A percentile compares a stretch with the other conserved stretches of the same genome.
Conservation (phyloP, 1,140 invertebrate species). For the Trichoplusia ni region DNA sequence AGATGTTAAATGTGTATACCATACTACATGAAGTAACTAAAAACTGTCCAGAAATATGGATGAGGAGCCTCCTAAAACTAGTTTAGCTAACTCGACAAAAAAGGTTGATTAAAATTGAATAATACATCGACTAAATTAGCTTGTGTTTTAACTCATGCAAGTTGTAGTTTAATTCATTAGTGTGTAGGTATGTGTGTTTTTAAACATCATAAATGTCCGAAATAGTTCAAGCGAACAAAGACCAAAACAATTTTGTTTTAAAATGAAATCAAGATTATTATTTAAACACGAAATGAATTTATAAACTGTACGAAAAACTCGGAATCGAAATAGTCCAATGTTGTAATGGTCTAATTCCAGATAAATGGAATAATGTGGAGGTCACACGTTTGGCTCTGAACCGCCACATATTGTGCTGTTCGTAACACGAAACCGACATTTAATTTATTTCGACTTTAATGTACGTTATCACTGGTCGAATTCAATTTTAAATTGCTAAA, state of each 20-base stretch:
- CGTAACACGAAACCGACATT: slow-evolving; percentile 53
- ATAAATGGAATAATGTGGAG: slow-evolving; percentile 61
- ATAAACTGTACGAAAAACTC: slow-evolving; percentile 54
- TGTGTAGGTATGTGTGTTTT: slow-evolving; percentile 1
- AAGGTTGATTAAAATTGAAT: no score
- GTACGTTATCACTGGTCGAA: slow-evolving; percentile 20
- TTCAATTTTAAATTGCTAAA: slow-evolving; percentile 12
- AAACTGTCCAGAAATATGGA: no score
- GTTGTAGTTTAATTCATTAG: neutral
- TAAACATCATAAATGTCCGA: slow-evolving; percentile 33
- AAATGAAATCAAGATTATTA: slow-evolving; percentile 48
- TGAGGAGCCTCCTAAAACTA: no score
- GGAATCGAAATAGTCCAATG: slow-evolving; percentile 56
- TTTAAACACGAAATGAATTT: slow-evolving; percentile 53
- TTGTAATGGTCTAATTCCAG: slow-evolving; percentile 69
- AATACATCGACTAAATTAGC: no score
- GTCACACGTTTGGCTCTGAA: slow-evolving; percentile 45
- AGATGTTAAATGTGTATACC: no score
- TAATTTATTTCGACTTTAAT: slow-evolving; percentile 46
- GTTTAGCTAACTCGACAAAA: no score
- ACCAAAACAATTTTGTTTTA: slow-evolving; percentile 41
- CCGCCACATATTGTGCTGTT: slow-evolving; percentile 47
- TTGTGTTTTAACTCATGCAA: no score
- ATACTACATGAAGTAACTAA: no score
- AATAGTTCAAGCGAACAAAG: slow-evolving; percentile 30